Conservation (phyloP, 2,113 vertebrate species). For the Cebidichthys violaceus region DNA sequence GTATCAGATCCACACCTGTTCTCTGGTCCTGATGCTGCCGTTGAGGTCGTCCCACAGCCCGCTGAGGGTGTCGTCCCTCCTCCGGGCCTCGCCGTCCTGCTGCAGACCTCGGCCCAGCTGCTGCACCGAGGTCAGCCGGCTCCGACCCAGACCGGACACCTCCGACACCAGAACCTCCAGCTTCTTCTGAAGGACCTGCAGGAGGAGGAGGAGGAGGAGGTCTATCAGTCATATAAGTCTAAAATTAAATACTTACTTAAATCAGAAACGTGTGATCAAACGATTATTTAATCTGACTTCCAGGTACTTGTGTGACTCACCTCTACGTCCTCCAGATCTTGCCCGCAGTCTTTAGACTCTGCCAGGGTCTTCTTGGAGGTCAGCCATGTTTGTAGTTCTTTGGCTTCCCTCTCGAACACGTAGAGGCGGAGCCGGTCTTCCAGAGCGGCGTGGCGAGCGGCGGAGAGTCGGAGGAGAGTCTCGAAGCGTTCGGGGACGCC, state of each 20-base stretch:
- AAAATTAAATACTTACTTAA: neutral
- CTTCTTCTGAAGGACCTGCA: slow-evolving; percentile 88
- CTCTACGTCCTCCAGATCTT: slow-evolving; percentile 89
- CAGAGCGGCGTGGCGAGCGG: slow-evolving; percentile 74
- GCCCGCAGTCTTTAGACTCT: slow-evolving; percentile 87
- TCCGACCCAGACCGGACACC: slow-evolving; percentile 83
- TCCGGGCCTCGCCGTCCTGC: slow-evolving; percentile 75
- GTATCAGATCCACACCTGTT: slow-evolving; percentile 80
- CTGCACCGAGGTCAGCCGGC: slow-evolving; percentile 82
- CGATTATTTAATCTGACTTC: neutral
- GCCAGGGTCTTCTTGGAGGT: slow-evolving; percentile 80
- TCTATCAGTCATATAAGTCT: neutral
- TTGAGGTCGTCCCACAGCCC: slow-evolving; percentile 85
- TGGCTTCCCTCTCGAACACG: slow-evolving; percentile 87
- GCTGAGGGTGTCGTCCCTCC: slow-evolving; percentile 75
- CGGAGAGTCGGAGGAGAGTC: slow-evolving; percentile 77
- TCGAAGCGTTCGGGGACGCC: slow-evolving; percentile 75
- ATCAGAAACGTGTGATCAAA: neutral
- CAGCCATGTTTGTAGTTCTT: slow-evolving; percentile 88
- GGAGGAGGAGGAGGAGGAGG: neutral
- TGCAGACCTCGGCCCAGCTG: slow-evolving; percentile 81
- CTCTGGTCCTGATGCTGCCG: slow-evolving; percentile 78
- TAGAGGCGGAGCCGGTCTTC: slow-evolving; percentile 86
- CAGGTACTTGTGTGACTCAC: slow-evolving; percentile 59
- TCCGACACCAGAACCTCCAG: slow-evolving; percentile 88